Base-by-base conservation (phyloP, 2,888 invertebrate genomes). In the Sinotaia quadrata region DNA sequence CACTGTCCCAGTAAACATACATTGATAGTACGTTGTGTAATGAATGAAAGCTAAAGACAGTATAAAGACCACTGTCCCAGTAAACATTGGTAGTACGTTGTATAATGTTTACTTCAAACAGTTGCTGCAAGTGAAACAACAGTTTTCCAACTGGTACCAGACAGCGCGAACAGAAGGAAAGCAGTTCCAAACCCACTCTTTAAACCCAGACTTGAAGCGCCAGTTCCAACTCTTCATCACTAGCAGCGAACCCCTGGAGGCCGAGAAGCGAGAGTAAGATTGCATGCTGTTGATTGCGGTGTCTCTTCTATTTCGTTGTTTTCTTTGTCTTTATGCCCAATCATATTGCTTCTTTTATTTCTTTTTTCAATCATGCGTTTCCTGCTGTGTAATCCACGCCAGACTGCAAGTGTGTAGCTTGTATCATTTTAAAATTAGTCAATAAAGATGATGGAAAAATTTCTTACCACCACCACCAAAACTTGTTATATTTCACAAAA, bases 161-260 rank as follows among this genome's bases (percentile, higher is more conserved):
- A 7, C 21, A 3, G 12, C 29, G 8, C 21, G 10, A 33, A 18
- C 8, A 5, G 65, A 65, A 34, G 65, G 65, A 4, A 29, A 21
- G 21, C 52, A 65, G 65, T 56, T 65, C 10, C 2, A 44, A 5
- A 10, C 29, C 8, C 21, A 56, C 3, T 21, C 10, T 44, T 65
- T 65, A 27, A 24, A n/a, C 54, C 47, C 65, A 29, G 65, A 56
- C 44, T 56, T 65, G 8, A 41, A 21, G 21, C 65, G 65, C n/a
- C 65, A 65, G 65, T 54, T 65, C 34, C 4, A 18, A 18, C 18
- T 56, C 18, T 47, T 56, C 33, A 56, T 37, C 4, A 15, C 24
- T 36, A 29, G 21, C 47, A 24, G 33, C 10, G 37, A 33, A 8
- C 31, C 56, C 27, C 2, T 12, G 8, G 41, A 67, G 18, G 24